Percentiles rank a stretch among this genome's conserved stretches.
These are phyloP conservation scores for Diadema setosum DNA, from an alignment of 35 echinoderm and acorn worm species.

Conservation along the genomic window DNA sequence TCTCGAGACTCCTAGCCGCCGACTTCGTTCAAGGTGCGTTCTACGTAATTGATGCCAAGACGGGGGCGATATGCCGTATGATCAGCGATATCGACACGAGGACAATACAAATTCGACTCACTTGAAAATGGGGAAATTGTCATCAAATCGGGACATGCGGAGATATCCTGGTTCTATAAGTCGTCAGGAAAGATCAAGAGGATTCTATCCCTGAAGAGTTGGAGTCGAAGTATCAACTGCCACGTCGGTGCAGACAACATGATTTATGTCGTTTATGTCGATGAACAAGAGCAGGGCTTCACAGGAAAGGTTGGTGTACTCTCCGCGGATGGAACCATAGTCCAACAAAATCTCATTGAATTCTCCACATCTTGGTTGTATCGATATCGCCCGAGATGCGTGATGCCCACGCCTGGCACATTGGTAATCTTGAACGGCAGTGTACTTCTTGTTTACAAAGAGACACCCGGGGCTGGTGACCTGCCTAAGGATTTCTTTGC, in stretches of 20 bases:
- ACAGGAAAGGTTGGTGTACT: not conserved
- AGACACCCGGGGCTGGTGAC: not conserved
- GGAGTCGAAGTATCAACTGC: not conserved
- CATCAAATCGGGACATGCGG: not conserved
- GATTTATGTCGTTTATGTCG: not conserved
- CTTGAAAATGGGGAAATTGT: not conserved
- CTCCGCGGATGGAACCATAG: not conserved
- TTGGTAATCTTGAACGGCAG: not conserved
- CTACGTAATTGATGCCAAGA: not conserved
- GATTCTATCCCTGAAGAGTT: not conserved
- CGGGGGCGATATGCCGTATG: not conserved
- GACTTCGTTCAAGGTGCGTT: not conserved
- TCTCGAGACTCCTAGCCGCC: not conserved
- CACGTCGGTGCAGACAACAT: not conserved
- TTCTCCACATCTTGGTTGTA: not conserved
- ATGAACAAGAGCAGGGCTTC: not conserved
- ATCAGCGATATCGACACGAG: not conserved
- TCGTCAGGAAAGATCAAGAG: not conserved
- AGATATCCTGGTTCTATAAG: not conserved
- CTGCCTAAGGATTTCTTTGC: no score
- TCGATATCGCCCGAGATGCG: not conserved
- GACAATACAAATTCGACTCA: not conserved
- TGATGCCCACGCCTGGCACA: not conserved
- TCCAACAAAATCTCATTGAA: not conserved
- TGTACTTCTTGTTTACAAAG: not conserved